Evolutionary conservation across 2,888 invertebrate species (phyloP), one percentile per base, ranked within the genome.

Genomic region (Cosmia trapezina): DNA sequence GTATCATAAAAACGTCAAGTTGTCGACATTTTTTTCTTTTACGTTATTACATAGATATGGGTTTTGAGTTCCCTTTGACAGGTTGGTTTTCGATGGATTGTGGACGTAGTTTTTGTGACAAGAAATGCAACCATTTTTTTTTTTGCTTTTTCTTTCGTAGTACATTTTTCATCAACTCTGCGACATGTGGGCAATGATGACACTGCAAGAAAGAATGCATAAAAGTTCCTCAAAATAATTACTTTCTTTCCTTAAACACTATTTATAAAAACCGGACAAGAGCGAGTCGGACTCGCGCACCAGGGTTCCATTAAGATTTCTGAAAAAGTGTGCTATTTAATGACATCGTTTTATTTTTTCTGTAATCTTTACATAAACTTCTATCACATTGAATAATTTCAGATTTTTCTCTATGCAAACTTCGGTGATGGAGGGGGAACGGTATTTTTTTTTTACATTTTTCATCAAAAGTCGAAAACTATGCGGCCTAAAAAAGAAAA

Each of bases 1-100:
- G 74, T 69, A 63, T 75, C 70, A 73, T 81, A 84, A 85, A 86
- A 70, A 81, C 72, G 70, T 81, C 84, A 84, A 80, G 66, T 75
- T 68, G 75, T 75, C 49, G 49, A 22, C 7, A 28, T 71, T 66
- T 80, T 71, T 73, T 72, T 60, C 62, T 71, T 73, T 78, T 72
- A 59, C 54, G 3, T 14, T 54, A 57, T 67, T 63, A 54, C 78
- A 43, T 22, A 76, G 69, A 76, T 72, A 61, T 67, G 61, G n/a
- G 63, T 33, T 81, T 80, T 71, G 68, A 70, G 60, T 68, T 75
- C 47, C 19, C 75, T 81, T 81, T 81, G 80, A 79, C 76, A 70
- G 59, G 57, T 54, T 78, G 80, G 67, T 47, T 75, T 12, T 59
- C 56, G 70, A 65, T 63, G 70, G 83, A 68, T 62, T 53, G 68